Conservation (phyloP, 2,888 invertebrate species). For the Tenthredo livida region DNA sequence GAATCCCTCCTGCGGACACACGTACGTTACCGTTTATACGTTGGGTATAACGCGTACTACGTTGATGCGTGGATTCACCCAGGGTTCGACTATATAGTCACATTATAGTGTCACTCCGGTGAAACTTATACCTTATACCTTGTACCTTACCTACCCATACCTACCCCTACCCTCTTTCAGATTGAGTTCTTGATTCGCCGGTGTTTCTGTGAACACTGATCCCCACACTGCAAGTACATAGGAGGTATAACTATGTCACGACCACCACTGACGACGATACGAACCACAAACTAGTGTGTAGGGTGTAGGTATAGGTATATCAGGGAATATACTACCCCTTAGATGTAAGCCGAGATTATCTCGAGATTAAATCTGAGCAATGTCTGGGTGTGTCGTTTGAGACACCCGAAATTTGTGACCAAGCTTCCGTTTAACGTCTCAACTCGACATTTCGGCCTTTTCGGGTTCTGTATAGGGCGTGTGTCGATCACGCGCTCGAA, state of each 20-base stretch:
- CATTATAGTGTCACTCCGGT: conserved; percentile 27
- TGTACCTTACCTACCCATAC: no score
- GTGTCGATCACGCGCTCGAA: conserved; percentile 42
- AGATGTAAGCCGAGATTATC: conserved; percentile 59
- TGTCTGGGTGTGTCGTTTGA: conserved; percentile 71
- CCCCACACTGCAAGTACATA: not conserved
- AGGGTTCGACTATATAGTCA: not conserved
- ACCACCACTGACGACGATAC: not conserved
- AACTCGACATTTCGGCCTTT: conserved; percentile 10
- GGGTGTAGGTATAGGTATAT: not conserved
- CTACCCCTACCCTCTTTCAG: not conserved
- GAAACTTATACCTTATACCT: conserved; percentile 19
- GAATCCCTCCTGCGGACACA: not conserved
- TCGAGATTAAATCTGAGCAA: conserved; percentile 72
- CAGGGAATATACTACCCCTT: conserved; percentile 11
- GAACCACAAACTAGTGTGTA: not conserved
- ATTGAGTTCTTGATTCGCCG: conserved; percentile 10
- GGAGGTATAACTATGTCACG: not conserved
- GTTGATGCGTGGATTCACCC: not conserved
- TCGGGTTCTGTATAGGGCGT: conserved; percentile 8
- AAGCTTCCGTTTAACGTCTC: conserved; percentile 63
- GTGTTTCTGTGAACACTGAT: conserved; percentile 8
- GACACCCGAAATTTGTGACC: conserved; percentile 69
- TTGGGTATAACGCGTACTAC: not conserved
- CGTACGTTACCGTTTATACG: conserved; percentile 13